Evolutionary conservation across 2,797 vertebrate genomes (phyloP).

Genomic region (Malurus splendens): DNA sequence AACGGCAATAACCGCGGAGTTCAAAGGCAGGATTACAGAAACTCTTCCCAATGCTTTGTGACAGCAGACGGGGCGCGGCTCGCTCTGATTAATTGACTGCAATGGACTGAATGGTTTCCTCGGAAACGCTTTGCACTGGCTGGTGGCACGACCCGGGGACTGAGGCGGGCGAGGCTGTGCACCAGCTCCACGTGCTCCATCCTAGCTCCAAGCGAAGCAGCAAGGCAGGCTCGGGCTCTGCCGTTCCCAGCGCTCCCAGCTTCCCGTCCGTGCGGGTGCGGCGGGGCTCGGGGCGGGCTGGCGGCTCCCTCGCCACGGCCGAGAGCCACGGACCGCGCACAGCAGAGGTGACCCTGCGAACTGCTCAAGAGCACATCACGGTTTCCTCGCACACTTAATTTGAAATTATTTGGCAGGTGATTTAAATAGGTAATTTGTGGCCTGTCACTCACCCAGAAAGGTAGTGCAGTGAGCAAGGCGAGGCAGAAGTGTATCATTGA

Average conservation of each 20-base stretch:
- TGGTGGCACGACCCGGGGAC: neutral
- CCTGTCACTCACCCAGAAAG: slow-evolving; percentile 3
- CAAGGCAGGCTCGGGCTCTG: neutral
- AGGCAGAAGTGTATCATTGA: neutral
- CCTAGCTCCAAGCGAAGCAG: neutral
- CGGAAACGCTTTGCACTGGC: neutral
- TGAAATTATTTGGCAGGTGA: slow-evolving; percentile 19
- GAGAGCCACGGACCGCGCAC: neutral
- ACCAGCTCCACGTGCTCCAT: neutral
- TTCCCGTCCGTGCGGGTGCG: fast-evolving
- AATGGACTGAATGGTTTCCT: neutral
- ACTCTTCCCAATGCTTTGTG: slow-evolving; percentile 5
- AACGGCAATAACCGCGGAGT: slow-evolving; percentile 36
- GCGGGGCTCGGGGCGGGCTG: neutral
- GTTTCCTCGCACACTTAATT: neutral
- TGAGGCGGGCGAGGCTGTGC: neutral
- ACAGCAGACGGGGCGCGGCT: neutral
- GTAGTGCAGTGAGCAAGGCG: neutral
- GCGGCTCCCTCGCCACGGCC: neutral
- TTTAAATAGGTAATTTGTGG: slow-evolving; percentile 4
- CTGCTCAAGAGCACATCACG: neutral
- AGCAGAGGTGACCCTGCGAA: neutral
- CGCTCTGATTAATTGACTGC: neutral
- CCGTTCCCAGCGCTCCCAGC: fast-evolving
- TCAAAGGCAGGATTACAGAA: slow-evolving; percentile 58